Percentiles rank a stretch among this genome's conserved stretches.
Evolutionary conservation across 2,797 vertebrate species (phyloP).

Genomic region (Onychomys leucogaster): DNA sequence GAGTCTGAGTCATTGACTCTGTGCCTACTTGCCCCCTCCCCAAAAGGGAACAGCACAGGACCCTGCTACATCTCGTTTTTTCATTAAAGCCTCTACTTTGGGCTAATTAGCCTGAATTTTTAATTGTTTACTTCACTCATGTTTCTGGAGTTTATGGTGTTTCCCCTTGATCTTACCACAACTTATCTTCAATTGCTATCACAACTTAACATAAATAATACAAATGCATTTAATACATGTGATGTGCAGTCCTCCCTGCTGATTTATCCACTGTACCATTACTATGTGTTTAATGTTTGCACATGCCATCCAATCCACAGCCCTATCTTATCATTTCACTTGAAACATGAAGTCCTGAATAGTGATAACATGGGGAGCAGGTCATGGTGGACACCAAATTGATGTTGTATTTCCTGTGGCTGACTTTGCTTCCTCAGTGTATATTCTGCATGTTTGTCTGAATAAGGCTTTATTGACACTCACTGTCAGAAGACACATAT

Average conservation of each 20-base stretch:
- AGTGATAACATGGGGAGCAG: neutral
- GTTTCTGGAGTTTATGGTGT: neutral
- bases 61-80: too few relatives aligned
- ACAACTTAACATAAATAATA: neutral
- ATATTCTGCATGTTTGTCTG: neutral
- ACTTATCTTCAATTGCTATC: neutral
- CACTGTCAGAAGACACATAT: fast-evolving
- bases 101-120: neutral
- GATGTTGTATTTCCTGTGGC: neutral
- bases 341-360: neutral
- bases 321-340: neutral
- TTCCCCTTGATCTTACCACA: neutral
- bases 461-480: neutral
- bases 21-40: too few relatives aligned
- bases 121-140: neutral
- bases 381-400: too few relatives aligned
- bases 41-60: too few relatives aligned
- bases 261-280: neutral
- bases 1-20: too few relatives aligned
- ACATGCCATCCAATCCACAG: fast-evolving
- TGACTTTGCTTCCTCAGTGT: neutral
- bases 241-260: fast-evolving
- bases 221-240: neutral
- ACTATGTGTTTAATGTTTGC: neutral
- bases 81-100: neutral